These are phyloP conservation scores for Melanargia galathea DNA, from an alignment of 2,888 invertebrate species.

Conservation along the genomic window DNA sequence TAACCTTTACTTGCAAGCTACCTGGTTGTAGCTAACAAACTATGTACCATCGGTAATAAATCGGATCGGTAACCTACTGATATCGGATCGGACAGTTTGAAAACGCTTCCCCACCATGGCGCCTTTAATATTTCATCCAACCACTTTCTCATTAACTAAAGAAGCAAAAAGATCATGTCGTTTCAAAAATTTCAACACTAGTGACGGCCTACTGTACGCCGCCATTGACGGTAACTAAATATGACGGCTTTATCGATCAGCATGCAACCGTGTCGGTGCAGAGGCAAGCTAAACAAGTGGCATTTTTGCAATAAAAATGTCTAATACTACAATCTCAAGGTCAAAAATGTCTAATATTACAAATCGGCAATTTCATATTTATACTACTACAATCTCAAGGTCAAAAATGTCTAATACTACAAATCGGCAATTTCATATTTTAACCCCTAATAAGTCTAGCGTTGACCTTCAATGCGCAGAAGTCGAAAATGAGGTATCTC, in stretches of 20 bases:
- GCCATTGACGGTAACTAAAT: slow-evolving; percentile 4
- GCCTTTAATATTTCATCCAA: background rate
- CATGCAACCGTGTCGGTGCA: slow-evolving; percentile 2
- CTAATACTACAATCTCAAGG: too few species aligned
- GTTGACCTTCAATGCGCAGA: too few species aligned
- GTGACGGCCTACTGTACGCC: background rate
- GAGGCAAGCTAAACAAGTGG: background rate
- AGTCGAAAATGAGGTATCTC: too few species aligned
- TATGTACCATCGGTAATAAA: too few species aligned
- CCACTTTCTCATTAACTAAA: background rate
- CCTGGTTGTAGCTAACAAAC: too few species aligned
- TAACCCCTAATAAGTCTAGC: too few species aligned
- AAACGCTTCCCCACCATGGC: background rate
- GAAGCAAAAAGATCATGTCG: background rate
- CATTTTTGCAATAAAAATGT: background rate
- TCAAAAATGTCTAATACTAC: too few species aligned
- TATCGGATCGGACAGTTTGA: background rate
- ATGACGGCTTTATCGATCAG: background rate
- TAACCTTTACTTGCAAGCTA: too few species aligned
- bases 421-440: too few species aligned
- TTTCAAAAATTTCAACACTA: background rate
- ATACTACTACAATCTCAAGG: too few species aligned
- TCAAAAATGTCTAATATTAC: too few species aligned
- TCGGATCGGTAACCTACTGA: background rate
- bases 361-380: too few species aligned